These are phyloP conservation scores for Gracilinanus agilis DNA, from an alignment of 2,113 vertebrate species.

Conservation along the genomic window DNA sequence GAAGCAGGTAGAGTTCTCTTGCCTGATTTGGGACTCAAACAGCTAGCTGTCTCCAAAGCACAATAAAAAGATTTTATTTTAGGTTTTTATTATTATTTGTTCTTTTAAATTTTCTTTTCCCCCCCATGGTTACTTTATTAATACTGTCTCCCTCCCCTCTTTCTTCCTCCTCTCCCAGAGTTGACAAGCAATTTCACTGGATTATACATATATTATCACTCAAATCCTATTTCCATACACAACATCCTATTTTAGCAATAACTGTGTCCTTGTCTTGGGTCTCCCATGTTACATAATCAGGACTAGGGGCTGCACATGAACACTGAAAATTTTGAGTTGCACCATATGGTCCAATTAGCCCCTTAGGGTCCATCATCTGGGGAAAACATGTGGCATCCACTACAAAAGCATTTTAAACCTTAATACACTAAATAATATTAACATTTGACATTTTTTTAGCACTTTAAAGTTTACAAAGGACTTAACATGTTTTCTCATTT, in stretches of 20 bases:
- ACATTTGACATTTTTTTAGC: neutral
- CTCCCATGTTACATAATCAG: neutral
- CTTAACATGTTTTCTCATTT: neutral
- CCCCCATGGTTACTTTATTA: too few relatives aligned
- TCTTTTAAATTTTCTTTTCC: too few relatives aligned
- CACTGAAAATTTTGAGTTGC: neutral
- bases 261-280: neutral
- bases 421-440: neutral
- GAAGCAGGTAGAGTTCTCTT: neutral
- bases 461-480: neutral
- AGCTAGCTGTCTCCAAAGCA: neutral
- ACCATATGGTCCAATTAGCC: neutral
- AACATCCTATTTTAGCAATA: neutral
- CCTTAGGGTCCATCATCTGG: neutral
- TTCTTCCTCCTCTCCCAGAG: too few relatives aligned
- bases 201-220: too few relatives aligned
- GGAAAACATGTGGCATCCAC: neutral
- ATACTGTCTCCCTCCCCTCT: too few relatives aligned
- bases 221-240: too few relatives aligned
- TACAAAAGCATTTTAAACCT: neutral
- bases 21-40: neutral
- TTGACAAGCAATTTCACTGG: too few relatives aligned
- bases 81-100: too few relatives aligned
- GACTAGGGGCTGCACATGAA: neutral
- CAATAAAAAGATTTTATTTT: too few relatives aligned